Conservation (phyloP, 2,113 vertebrate genomes). For the Myanophis thanlyinensis region DNA sequence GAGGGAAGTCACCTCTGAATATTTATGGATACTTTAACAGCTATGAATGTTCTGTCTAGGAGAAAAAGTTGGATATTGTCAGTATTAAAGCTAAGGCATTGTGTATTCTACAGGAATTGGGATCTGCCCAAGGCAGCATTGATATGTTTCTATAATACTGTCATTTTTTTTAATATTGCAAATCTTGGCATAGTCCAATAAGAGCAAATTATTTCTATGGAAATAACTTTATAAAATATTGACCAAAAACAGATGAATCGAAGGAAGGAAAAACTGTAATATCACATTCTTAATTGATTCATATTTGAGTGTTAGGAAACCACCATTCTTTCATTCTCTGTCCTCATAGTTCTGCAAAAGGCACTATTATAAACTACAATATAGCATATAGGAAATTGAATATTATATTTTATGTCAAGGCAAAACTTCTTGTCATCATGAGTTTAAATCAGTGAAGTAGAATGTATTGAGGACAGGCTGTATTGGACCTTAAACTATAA, state of each 20-base stretch:
- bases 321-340: background rate
- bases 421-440: background rate
- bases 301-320: background rate
- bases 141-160: background rate
- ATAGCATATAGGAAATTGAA: background rate
- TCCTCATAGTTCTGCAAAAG: background rate
- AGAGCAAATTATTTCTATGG: background rate
- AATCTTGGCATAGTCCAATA: background rate
- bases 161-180: background rate
- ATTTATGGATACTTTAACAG: background rate
- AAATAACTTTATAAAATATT: background rate
- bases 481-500: background rate
- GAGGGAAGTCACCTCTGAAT: background rate
- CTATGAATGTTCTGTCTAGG: background rate
- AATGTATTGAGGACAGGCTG: background rate
- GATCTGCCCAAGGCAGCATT: background rate
- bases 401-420: background rate
- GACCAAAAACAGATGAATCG: background rate
- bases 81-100: background rate
- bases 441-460: background rate
- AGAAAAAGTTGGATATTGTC: background rate
- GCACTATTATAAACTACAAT: background rate
- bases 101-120: background rate
- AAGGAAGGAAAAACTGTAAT: background rate
- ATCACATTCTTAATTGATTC: background rate